phyloP scores from a whole-genome alignment of 1,140 invertebrate genomes.

The Calephelis nemesis region DNA sequence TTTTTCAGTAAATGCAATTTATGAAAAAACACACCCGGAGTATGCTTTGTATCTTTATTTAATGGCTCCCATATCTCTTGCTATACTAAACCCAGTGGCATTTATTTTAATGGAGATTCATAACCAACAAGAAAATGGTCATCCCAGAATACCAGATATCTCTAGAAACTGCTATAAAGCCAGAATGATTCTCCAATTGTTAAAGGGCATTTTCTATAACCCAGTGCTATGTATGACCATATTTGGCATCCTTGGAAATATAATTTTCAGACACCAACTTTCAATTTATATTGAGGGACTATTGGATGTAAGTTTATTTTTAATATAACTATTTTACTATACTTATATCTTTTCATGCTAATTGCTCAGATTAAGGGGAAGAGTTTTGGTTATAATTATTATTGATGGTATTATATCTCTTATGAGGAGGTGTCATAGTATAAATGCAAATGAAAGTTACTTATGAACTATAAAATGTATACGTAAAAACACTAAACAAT shows the following conservation, averaged over 20 bases:
- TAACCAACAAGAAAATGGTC: conserved; percentile 79
- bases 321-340: conserved; percentile 10
- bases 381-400: too few relatives aligned
- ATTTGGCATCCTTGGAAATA: conserved; percentile 93
- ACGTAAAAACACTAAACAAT: too few relatives aligned
- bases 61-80: conserved; percentile 95
- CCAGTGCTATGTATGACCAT: conserved; percentile 96
- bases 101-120: conserved; percentile 94
- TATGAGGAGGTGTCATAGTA: too few relatives aligned
- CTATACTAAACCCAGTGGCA: conserved; percentile 95
- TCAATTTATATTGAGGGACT: conserved; percentile 88
- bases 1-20: conserved; percentile 86
- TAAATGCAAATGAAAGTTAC: too few relatives aligned
- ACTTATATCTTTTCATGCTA: neutral
- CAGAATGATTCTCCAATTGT: conserved; percentile 61
- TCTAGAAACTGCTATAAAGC: conserved; percentile 23
- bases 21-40: conserved; percentile 90
- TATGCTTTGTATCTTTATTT: conserved; percentile 95
- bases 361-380: neutral
- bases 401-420: too few relatives aligned
- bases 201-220: conserved; percentile 89
- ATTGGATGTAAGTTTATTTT: conserved; percentile 82
- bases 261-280: conserved; percentile 88
- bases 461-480: too few relatives aligned
- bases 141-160: conserved; percentile 20